Percentiles rank a stretch among this genome's conserved stretches.
phyloP scores from a whole-genome alignment of 1,140 invertebrate species.

The Bombus haemorrhoidalis region DNA sequence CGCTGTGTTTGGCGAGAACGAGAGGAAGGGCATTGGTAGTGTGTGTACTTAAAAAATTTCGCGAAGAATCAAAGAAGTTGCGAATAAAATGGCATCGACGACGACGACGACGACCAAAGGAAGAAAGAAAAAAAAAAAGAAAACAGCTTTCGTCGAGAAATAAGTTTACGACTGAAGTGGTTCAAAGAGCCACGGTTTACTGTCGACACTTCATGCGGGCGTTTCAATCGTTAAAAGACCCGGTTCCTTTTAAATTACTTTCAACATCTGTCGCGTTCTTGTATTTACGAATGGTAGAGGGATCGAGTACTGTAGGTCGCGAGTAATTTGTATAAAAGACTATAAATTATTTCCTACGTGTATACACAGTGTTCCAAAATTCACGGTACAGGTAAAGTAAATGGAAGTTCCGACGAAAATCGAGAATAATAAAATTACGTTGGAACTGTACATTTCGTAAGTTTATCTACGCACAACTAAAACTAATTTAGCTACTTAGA shows the following conservation, averaged over 20 bases:
- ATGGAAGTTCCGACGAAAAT: no score
- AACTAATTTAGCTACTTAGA: no score
- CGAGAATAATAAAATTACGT: no score
- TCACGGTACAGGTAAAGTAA: no score
- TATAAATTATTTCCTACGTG: no score
- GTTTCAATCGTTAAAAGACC: background rate
- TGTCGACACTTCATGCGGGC: background rate
- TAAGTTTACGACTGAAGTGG: conserved; percentile 7
- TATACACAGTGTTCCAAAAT: no score
- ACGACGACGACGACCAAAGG: background rate
- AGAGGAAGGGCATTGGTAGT: no score
- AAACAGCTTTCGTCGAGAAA: background rate
- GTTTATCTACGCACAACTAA: fast-evolving
- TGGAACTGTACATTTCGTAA: no score
- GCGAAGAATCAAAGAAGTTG: conserved; percentile 26
- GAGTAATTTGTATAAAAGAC: background rate
- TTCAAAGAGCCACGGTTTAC: conserved; percentile 18
- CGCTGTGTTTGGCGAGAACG: background rate
- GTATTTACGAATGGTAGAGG: background rate
- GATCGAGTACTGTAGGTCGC: no score
- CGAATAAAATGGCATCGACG: background rate
- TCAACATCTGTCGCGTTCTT: background rate
- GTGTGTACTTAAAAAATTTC: conserved; percentile 23
- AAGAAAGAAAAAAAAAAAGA: no score
- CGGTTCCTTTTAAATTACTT: conserved; percentile 3